Evolutionary conservation across 2,113 vertebrate species (phyloP).

Genomic region (Megaleporinus macrocephalus): DNA sequence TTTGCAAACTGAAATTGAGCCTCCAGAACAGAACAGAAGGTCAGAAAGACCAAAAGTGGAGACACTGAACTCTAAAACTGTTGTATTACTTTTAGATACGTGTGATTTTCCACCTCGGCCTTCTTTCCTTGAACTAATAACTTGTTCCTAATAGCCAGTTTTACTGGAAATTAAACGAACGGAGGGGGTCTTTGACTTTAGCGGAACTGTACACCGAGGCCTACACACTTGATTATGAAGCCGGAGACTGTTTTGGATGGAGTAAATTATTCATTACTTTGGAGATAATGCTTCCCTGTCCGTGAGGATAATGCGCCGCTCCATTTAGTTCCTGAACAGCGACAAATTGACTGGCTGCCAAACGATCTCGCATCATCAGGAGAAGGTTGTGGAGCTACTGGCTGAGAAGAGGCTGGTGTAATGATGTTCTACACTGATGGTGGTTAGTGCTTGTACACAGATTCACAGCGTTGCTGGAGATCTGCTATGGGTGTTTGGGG

Average conservation of each 20-base stretch:
- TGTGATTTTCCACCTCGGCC: too few species aligned
- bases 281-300: background rate
- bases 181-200: too few species aligned
- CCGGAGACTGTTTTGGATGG: background rate
- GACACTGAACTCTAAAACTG: too few species aligned
- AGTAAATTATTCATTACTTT: conserved; percentile 22
- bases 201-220: too few species aligned
- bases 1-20: too few species aligned
- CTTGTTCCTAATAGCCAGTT: too few species aligned
- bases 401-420: background rate
- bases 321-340: background rate
- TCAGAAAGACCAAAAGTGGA: too few species aligned
- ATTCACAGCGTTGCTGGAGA: too few species aligned
- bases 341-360: background rate
- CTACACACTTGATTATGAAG: conserved; percentile 1
- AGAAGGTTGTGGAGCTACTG: background rate
- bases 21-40: too few species aligned
- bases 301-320: background rate
- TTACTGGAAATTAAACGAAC: too few species aligned
- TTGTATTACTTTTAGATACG: too few species aligned
- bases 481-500: background rate
- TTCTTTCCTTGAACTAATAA: too few species aligned
- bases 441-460: background rate
- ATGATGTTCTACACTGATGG: background rate
- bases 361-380: background rate